phyloP scores from a whole-genome alignment of 2,888 invertebrate genomes.

The Lysandra coridon region DNA sequence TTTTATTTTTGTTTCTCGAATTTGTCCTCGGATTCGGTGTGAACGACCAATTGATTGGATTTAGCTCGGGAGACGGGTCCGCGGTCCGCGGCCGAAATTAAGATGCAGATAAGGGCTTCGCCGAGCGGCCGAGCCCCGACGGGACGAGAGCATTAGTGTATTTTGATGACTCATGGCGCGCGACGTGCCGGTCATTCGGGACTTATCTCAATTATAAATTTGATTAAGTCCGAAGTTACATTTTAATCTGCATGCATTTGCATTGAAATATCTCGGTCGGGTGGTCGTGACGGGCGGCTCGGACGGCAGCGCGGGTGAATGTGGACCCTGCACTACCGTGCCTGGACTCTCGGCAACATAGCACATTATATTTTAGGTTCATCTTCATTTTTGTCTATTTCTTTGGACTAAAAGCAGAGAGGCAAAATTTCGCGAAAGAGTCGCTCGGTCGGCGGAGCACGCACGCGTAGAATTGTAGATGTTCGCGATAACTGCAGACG shows the following conservation, averaged over 20 bases:
- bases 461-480: background rate
- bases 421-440: background rate
- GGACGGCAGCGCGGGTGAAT: background rate
- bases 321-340: background rate
- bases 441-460: background rate
- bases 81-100: background rate
- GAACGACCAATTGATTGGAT: constrained; percentile 15
- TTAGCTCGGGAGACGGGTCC: background rate
- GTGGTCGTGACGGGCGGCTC: background rate
- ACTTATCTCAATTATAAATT: constrained; percentile 15
- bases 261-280: background rate
- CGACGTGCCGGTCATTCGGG: background rate
- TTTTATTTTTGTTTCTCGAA: constrained; percentile 4
- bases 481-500: background rate
- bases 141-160: background rate
- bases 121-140: background rate
- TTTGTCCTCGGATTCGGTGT: background rate
- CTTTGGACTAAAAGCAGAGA: background rate
- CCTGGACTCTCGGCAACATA: background rate
- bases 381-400: background rate
- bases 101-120: background rate
- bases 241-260: background rate
- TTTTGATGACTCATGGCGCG: background rate
- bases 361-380: background rate
- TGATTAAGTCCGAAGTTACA: background rate